Evolutionary conservation across 2,888 invertebrate species (phyloP).

Genomic region (Xestobium rufovillosum): DNA sequence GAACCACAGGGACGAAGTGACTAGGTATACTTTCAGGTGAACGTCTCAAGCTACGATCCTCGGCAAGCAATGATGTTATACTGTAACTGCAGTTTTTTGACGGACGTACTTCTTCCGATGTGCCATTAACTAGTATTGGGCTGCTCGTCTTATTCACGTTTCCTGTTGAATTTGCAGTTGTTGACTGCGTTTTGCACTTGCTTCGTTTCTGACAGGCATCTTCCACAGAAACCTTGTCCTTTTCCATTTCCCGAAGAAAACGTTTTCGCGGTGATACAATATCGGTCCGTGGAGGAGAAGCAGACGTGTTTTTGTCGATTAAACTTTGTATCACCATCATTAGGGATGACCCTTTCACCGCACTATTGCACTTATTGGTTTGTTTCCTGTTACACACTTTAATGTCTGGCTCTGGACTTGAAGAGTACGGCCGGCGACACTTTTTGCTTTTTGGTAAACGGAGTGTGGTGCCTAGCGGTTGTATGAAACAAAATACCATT

Average conservation of each 20-base stretch:
- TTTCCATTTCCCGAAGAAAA: constrained; percentile 68
- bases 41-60: constrained; percentile 41
- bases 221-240: constrained; percentile 31
- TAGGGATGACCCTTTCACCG: constrained; percentile 27
- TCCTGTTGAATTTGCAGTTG: too few relatives aligned
- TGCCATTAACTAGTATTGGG: neutral
- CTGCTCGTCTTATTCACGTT: too few relatives aligned
- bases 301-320: constrained; percentile 30
- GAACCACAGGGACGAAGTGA: constrained; percentile 38
- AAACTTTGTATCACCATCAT: constrained; percentile 35
- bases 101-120: constrained; percentile 13
- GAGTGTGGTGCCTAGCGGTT: constrained; percentile 41
- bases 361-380: constrained; percentile 29
- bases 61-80: constrained; percentile 74
- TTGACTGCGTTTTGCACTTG: neutral
- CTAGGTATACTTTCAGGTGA: constrained; percentile 39
- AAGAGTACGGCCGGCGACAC: constrained; percentile 61
- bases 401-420: constrained; percentile 33
- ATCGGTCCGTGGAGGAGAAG: constrained; percentile 35
- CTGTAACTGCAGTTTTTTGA: constrained; percentile 63
- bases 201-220: constrained; percentile 27
- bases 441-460: constrained; percentile 45
- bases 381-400: constrained; percentile 20
- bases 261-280: constrained; percentile 80
- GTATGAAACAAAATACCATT: constrained; percentile 64